These are phyloP conservation scores for Petrocephalus zakoni DNA, from an alignment of 2,113 vertebrate genomes.

Conservation along the genomic window DNA sequence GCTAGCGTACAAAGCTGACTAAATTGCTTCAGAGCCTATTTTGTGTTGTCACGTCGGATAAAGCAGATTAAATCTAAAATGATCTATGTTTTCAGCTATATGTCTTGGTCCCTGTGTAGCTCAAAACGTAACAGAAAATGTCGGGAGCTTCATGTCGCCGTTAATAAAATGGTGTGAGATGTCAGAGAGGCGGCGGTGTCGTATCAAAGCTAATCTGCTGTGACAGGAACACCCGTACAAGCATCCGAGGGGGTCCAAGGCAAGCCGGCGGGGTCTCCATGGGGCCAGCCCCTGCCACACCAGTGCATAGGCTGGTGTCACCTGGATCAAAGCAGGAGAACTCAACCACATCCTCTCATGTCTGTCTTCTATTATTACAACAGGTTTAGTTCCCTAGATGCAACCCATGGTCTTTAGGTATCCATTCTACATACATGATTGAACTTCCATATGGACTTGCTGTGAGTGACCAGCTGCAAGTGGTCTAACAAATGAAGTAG, in stretches of 20 bases:
- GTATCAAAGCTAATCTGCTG: neutral
- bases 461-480: neutral
- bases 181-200: neutral
- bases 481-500: neutral
- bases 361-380: neutral
- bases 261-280: slow-evolving; percentile 9
- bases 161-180: neutral
- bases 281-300: neutral
- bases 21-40: neutral
- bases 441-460: neutral
- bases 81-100: neutral
- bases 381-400: neutral
- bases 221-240: neutral
- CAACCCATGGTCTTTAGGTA: neutral
- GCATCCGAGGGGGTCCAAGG: neutral
- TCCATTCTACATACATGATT: neutral
- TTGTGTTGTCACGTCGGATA: neutral
- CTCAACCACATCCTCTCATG: neutral
- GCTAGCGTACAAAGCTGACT: neutral
- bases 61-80: neutral
- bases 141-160: neutral
- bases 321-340: neutral
- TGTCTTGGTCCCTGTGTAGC: neutral
- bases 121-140: neutral
- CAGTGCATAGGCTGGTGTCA: neutral